A percentile compares a stretch with the other conserved stretches of the same genome.
Evolutionary conservation across 2,113 vertebrate species (phyloP).

Genomic region (Sardina pilchardus): DNA sequence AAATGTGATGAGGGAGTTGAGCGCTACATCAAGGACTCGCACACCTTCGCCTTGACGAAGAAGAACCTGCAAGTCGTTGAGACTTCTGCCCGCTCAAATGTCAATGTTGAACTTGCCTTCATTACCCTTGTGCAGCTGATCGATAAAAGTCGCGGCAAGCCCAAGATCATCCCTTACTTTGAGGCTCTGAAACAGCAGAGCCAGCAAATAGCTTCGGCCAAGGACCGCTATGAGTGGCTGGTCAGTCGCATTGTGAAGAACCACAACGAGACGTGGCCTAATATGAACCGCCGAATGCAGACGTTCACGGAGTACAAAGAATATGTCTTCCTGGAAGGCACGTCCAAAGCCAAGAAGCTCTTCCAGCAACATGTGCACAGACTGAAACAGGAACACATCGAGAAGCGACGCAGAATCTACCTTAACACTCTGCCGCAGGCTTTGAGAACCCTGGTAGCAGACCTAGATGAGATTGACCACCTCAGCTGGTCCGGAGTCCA

Average conservation of each 20-base stretch:
- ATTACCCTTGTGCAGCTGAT: slow-evolving; percentile 90
- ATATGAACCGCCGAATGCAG: slow-evolving; percentile 81
- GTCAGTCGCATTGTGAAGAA: slow-evolving; percentile 85
- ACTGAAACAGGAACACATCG: slow-evolving; percentile 94
- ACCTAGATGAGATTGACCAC: slow-evolving; percentile 89
- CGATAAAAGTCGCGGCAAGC: slow-evolving; percentile 87
- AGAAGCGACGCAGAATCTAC: slow-evolving; percentile 82
- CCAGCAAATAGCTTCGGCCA: slow-evolving; percentile 92
- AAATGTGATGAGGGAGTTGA: slow-evolving; percentile 98
- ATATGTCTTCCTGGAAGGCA: slow-evolving; percentile 93
- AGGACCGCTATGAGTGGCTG: slow-evolving; percentile 94
- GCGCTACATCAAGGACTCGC: slow-evolving; percentile 93
- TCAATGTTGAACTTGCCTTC: slow-evolving; percentile 94
- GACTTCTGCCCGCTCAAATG: slow-evolving; percentile 93
- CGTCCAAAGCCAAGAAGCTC: slow-evolving; percentile 90
- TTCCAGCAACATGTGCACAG: slow-evolving; percentile 90
- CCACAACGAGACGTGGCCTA: slow-evolving; percentile 86
- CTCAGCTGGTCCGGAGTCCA: slow-evolving; percentile 83
- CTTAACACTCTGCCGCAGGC: slow-evolving; percentile 83
- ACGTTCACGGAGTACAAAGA: slow-evolving; percentile 84
- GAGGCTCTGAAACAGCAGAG: slow-evolving; percentile 97
- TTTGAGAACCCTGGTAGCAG: slow-evolving; percentile 80
- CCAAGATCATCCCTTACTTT: slow-evolving; percentile 95
- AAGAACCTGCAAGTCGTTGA: slow-evolving; percentile 98
- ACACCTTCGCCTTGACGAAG: slow-evolving; percentile 90